These are phyloP conservation scores for Drosophila kanekoi DNA, from an alignment of 2,888 invertebrate species.

Conservation along the genomic window DNA sequence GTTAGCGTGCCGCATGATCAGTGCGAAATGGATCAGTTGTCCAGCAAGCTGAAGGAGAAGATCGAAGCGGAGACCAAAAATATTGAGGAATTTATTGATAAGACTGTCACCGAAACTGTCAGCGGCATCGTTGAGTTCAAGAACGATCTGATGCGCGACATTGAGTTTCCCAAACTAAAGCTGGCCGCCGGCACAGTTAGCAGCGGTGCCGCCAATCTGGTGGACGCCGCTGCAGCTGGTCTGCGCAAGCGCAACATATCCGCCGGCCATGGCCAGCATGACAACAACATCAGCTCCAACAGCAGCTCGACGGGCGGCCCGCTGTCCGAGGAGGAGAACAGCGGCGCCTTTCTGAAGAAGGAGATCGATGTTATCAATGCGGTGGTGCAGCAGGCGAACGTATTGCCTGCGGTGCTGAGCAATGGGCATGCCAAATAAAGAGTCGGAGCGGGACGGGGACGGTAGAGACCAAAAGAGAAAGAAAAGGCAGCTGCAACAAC, in stretches of 20 bases:
- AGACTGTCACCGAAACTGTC: slow-evolving; percentile 85
- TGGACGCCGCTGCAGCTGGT: slow-evolving; percentile 61
- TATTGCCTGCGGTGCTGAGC: slow-evolving; percentile 85
- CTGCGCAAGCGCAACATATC: slow-evolving; percentile 83
- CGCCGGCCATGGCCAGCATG: slow-evolving; percentile 30
- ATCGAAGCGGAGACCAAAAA: slow-evolving; percentile 85
- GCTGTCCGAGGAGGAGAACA: slow-evolving; percentile 46
- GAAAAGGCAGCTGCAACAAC: slow-evolving; percentile 27
- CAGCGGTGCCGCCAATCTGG: slow-evolving; percentile 43
- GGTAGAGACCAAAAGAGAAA: slow-evolving; percentile 5
- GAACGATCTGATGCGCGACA: slow-evolving; percentile 85
- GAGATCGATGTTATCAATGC: slow-evolving; percentile 85
- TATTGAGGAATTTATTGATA: slow-evolving; percentile 85
- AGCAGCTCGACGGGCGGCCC: slow-evolving; percentile 1
- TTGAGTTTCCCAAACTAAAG: slow-evolving; percentile 71
- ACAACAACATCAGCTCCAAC: slow-evolving; percentile 32
- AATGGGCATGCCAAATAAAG: slow-evolving; percentile 85
- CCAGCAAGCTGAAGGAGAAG: slow-evolving; percentile 84
- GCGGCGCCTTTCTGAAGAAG: slow-evolving; percentile 83
- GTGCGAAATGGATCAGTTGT: slow-evolving; percentile 85
- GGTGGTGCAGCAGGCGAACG: slow-evolving; percentile 85
- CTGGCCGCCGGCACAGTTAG: slow-evolving; percentile 51
- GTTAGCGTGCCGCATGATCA: slow-evolving; percentile 84
- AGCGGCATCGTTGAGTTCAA: slow-evolving; percentile 85
- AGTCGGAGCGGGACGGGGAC: slow-evolving; percentile 15